phyloP scores from a whole-genome alignment of 1,140 invertebrate genomes.

The Melanaphis sacchari region DNA sequence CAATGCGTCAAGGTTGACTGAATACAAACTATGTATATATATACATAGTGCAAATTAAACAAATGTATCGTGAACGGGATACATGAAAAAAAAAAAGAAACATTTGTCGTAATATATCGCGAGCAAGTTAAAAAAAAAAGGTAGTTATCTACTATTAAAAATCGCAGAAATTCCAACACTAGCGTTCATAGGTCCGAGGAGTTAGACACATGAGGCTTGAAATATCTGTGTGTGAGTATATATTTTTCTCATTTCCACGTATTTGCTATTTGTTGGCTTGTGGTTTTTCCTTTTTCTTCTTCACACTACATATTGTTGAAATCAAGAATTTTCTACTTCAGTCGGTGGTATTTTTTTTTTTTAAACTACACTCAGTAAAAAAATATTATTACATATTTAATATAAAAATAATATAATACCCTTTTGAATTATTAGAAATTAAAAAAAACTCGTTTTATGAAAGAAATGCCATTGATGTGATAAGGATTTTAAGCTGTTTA shows the following conservation, averaged over 20 bases:
- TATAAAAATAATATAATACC: neutral
- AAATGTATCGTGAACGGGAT: neutral
- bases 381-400: neutral
- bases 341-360: neutral
- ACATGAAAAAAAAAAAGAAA: neutral
- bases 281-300: neutral
- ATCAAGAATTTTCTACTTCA: neutral
- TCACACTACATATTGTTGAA: neutral
- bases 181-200: neutral
- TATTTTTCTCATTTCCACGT: neutral
- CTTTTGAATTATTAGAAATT: neutral
- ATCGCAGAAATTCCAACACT: neutral
- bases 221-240: neutral
- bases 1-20: neutral
- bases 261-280: neutral
- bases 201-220: neutral
- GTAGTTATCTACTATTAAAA: neutral
- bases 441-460: neutral
- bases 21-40: neutral
- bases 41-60: neutral
- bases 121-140: neutral
- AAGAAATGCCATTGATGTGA: neutral
- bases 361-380: neutral
- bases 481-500: no score
- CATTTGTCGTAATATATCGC: neutral